These are phyloP conservation scores for Euleptes europaea DNA, from an alignment of 2,113 vertebrate species.

Conservation along the genomic window DNA sequence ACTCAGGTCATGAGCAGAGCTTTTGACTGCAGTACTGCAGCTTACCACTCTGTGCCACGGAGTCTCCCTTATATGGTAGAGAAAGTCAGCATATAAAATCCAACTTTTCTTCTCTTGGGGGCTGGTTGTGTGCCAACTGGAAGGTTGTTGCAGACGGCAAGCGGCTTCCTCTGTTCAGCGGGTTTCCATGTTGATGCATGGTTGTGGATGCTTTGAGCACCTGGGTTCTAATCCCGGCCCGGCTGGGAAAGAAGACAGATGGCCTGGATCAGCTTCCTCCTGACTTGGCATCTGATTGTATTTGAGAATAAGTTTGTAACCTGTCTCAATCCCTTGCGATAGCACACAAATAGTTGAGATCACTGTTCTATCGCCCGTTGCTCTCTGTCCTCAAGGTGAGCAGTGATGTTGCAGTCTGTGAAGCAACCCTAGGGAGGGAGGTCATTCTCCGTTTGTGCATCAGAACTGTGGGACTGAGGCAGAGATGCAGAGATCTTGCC, in stretches of 20 bases:
- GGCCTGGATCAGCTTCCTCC: too few species aligned
- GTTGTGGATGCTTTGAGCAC: not conserved
- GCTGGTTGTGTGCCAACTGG: not conserved
- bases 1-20: too few species aligned
- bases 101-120: too few species aligned
- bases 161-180: not conserved
- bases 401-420: too few species aligned
- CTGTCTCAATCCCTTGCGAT: not conserved
- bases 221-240: not conserved
- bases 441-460: not conserved
- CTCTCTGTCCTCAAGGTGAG: not conserved
- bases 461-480: not conserved
- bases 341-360: not conserved
- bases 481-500: not conserved
- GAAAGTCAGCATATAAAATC: too few species aligned
- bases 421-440: not conserved
- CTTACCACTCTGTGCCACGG: too few species aligned
- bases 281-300: too few species aligned
- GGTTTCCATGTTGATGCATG: not conserved
- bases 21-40: too few species aligned
- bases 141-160: not conserved
- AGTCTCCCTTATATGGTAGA: too few species aligned
- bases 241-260: not conserved
- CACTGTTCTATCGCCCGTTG: not conserved
- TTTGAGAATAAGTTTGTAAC: not conserved